These are phyloP conservation scores for Nomada fucata DNA, from an alignment of 2,888 invertebrate species.

Conservation along the genomic window DNA sequence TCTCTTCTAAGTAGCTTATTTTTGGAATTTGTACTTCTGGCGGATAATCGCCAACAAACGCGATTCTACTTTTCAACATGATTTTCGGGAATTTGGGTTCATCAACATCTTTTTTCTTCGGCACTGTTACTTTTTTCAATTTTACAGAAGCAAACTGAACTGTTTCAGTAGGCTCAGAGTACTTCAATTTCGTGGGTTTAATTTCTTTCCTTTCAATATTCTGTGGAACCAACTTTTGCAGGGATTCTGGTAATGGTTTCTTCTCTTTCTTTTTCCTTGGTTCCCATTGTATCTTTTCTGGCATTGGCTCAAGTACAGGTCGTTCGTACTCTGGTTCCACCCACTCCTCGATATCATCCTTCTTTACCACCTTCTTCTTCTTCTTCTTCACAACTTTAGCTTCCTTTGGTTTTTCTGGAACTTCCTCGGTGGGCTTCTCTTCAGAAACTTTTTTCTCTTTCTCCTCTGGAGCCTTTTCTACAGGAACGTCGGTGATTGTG, in stretches of 20 bases:
- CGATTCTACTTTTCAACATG: slow-evolving; percentile 90
- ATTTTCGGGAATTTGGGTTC: slow-evolving; percentile 87
- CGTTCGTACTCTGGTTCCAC: slow-evolving; percentile 81
- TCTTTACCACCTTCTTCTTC: slow-evolving; percentile 80
- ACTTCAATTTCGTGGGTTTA: slow-evolving; percentile 87
- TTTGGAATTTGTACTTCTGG: slow-evolving; percentile 86
- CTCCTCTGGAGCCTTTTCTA: slow-evolving; percentile 66
- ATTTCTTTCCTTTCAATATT: slow-evolving; percentile 87
- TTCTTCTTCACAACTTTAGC: slow-evolving; percentile 79
- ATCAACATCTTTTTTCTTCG: slow-evolving; percentile 85
- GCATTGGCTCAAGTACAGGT: slow-evolving; percentile 82
- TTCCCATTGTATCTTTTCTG: slow-evolving; percentile 81
- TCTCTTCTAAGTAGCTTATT: slow-evolving; percentile 85
- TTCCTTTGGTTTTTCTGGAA: slow-evolving; percentile 62
- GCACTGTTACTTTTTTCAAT: slow-evolving; percentile 86
- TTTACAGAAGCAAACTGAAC: slow-evolving; percentile 89
- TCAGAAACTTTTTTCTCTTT: slow-evolving; percentile 31
- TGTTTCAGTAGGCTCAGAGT: slow-evolving; percentile 85
- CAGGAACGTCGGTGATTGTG: slow-evolving; percentile 57
- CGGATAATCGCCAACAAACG: slow-evolving; percentile 87
- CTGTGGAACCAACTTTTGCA: slow-evolving; percentile 83
- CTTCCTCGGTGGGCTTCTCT: slow-evolving; percentile 66
- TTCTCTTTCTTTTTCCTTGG: slow-evolving; percentile 78
- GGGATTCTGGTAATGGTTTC: slow-evolving; percentile 63
- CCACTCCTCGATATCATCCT: slow-evolving; percentile 78